A percentile compares a stretch with the other conserved stretches of the same genome.
Evolutionary conservation across 2,797 vertebrate species (phyloP).

Genomic region (Atherinosoma microstoma): DNA sequence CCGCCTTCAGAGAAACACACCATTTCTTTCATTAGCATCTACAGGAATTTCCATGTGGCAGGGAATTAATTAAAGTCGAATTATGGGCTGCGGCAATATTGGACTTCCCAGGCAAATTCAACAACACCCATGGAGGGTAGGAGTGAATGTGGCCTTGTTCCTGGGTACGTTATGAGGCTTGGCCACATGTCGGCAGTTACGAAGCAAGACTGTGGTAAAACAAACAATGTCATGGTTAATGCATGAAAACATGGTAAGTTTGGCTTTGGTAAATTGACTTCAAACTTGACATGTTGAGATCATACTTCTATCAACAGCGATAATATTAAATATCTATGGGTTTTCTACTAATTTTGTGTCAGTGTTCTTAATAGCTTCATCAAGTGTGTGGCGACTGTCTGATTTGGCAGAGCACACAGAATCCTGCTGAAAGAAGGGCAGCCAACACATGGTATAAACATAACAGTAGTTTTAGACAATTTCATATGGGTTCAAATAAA

Average conservation of each 20-base stretch:
- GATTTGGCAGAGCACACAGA: neutral
- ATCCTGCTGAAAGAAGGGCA: slow-evolving; percentile 18
- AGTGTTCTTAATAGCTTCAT: slow-evolving; percentile 16
- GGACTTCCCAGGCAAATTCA: slow-evolving; percentile 65
- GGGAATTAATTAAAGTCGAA: slow-evolving; percentile 87
- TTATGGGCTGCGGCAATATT: slow-evolving; percentile 79
- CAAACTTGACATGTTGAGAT: slow-evolving; percentile 5
- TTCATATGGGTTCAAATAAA: slow-evolving; percentile 22
- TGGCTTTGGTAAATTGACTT: slow-evolving; percentile 16
- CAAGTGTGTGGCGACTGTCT: slow-evolving; percentile 11
- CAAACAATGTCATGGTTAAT: slow-evolving; percentile 32
- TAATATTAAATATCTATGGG: neutral
- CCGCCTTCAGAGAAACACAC: slow-evolving; percentile 70
- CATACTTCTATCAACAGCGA: neutral
- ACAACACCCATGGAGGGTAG: slow-evolving; percentile 59
- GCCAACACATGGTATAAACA: slow-evolving; percentile 10
- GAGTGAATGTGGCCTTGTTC: slow-evolving; percentile 61
- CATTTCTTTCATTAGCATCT: slow-evolving; percentile 73
- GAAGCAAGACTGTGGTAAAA: slow-evolving; percentile 13
- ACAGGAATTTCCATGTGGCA: slow-evolving; percentile 81
- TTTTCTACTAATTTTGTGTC: neutral
- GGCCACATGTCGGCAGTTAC: slow-evolving; percentile 39
- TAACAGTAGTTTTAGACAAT: neutral
- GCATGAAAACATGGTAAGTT: neutral
- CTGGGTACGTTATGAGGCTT: slow-evolving; percentile 33